Evolutionary conservation across 2,888 invertebrate genomes (phyloP), one percentile per base, ranked within the genome.

Genomic region (Cerastis rubricosa): DNA sequence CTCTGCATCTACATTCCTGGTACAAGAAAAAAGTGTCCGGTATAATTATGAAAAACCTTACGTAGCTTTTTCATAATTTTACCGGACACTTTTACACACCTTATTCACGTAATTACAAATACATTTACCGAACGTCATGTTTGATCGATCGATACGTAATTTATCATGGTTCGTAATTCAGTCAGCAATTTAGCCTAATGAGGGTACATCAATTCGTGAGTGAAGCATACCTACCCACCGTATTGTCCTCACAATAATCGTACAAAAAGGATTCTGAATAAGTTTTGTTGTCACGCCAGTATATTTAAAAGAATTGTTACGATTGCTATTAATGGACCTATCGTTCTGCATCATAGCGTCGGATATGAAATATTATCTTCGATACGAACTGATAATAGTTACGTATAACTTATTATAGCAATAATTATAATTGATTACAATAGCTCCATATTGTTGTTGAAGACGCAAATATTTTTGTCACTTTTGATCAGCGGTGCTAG

Each of bases 331-430:
- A 67, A 78, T 70, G 74, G 40, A 66, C 61, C n/a, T 64, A 51
- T 68, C 84, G 88, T 86, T 80, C 79, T 83, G 87, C 87, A 80
- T 81, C 84, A 80, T 22, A 68, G 81, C 81, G 29, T 80, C 25
- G 47, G 65, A 76, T 70, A 80, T 84, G 87, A 75, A 88, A 87
- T 81, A 83, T 88, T 84, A 88, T 88, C 86, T 86, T 81, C 73
- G 67, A 66, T 76, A 80, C 69, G 25, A 71, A 78, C 65, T 83
- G 72, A 82, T 80, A 86, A 71, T 68, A 29, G 19, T 54, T 68
- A 67, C 17, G 22, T 61, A 59, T 63, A 45, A 54, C 51, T 49
- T 29, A 47, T 57, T 45, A 63, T 47, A 49, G 40, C 63, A 59
- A 11, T 64, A 8, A 19, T 49, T 57, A 43, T 64, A 74, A 67